phyloP scores from a whole-genome alignment of 1,140 invertebrate species.

The Proctacanthus coquilletti region DNA sequence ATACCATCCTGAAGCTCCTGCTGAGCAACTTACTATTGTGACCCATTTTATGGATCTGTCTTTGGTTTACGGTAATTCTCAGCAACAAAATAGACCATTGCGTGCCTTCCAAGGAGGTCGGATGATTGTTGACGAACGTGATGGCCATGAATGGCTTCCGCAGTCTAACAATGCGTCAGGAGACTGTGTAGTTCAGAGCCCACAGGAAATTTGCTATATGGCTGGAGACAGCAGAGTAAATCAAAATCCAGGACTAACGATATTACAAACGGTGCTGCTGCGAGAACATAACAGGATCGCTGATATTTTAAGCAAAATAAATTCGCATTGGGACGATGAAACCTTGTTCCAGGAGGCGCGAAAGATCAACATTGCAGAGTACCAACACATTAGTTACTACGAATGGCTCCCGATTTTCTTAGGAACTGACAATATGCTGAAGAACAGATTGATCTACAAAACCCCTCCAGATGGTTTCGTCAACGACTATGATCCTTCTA shows the following conservation, averaged over 20 bases:
- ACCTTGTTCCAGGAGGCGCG: constrained; percentile 74
- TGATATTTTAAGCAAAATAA: constrained; percentile 47
- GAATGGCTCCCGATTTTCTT: constrained; percentile 74
- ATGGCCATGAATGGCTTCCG: constrained; percentile 52
- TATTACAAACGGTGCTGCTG: constrained; percentile 68
- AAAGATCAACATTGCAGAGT: constrained; percentile 57
- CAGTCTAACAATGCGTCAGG: constrained; percentile 45
- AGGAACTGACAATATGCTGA: constrained; percentile 46
- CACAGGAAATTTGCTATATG: constrained; percentile 50
- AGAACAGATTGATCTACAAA: constrained; percentile 52
- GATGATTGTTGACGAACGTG: constrained; percentile 40
- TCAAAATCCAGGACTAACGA: constrained; percentile 66
- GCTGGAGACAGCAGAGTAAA: constrained; percentile 72
- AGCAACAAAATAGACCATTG: constrained; percentile 42
- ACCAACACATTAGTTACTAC: constrained; percentile 75
- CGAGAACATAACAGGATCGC: constrained; percentile 86
- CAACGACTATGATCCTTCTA: constrained; percentile 67
- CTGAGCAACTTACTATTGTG: constrained; percentile 66
- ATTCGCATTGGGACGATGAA: constrained; percentile 80
- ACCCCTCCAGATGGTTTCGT: constrained; percentile 46
- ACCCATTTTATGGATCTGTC: constrained; percentile 76
- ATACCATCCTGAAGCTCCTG: constrained; percentile 38
- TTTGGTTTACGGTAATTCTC: constrained; percentile 63
- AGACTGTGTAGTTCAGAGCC: constrained; percentile 39
- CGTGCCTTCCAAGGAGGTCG: constrained; percentile 48